A percentile compares a stretch with the other conserved stretches of the same genome.
Evolutionary conservation across 92 coral and sea anemone species (phyloP).

Genomic region (Galaxea fascicularis): DNA sequence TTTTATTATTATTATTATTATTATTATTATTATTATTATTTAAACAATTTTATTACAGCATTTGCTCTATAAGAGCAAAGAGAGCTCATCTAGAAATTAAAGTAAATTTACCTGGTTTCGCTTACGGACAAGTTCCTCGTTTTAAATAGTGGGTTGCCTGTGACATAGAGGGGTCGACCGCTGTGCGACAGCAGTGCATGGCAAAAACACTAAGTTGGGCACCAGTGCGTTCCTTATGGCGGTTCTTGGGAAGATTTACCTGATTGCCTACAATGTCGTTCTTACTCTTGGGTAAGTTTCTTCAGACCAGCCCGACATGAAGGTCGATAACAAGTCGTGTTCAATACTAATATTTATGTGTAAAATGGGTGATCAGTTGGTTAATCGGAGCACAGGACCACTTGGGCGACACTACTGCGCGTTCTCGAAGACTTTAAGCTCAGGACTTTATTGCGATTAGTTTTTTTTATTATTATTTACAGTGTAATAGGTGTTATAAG

Average conservation of each 20-base stretch:
- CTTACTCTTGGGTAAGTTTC: constrained; percentile 88
- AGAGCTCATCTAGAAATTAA: too few relatives aligned
- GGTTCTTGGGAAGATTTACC: constrained; percentile 54
- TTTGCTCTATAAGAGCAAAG: too few relatives aligned
- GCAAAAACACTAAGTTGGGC: not conserved
- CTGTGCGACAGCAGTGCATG: not conserved
- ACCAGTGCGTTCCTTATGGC: constrained; percentile 38
- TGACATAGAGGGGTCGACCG: too few relatives aligned
- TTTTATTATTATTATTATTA: too few relatives aligned
- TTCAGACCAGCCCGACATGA: not conserved
- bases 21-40: too few relatives aligned
- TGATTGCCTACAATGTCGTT: constrained; percentile 82
- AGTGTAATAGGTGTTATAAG: too few relatives aligned
- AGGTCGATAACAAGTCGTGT: not conserved
- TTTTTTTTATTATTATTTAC: too few relatives aligned
- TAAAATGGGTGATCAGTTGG: not conserved
- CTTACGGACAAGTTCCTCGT: too few relatives aligned
- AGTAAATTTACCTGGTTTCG: too few relatives aligned
- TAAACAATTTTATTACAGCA: too few relatives aligned
- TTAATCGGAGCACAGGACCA: not conserved
- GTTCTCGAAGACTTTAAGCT: not conserved
- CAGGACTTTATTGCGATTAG: not conserved
- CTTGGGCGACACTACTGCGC: not conserved
- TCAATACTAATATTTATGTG: not conserved
- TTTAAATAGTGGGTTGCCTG: too few relatives aligned